Evolutionary conservation across 2,113 vertebrate genomes (phyloP), one percentile per base, ranked within the genome.

Genomic region (Tamias sibiricus): DNA sequence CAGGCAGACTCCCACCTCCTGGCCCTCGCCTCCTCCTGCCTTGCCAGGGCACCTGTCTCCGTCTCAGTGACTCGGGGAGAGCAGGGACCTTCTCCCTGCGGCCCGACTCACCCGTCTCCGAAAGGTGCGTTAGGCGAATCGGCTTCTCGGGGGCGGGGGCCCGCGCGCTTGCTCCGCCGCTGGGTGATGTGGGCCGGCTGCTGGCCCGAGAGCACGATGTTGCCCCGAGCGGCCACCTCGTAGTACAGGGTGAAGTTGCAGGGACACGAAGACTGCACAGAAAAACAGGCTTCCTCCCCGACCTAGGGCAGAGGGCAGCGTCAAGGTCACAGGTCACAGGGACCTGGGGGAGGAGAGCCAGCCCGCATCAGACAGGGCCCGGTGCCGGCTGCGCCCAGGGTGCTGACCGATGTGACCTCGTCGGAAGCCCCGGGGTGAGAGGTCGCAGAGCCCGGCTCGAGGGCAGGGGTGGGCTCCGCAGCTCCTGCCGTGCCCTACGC

Each of bases 231-330:
- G 0, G 99, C 99, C 76, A 99, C 98, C 90, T 99, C 99, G 0
- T 99, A 99, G 76, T 99, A 99, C 4, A 99, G 97, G 4, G 99
- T 99, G 98, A 99, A 99, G 97, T 99, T 99, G 97, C 99, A 99
- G 28, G 99, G 99, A 95, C 99, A 99, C 0, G 99, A 99, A 96
- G 99, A 99, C 92, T 99, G 99, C 71, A 99, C 96, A 7, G 98
- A 96, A 84, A 99, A 98, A 95, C 98, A 97, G 68, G 99, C 99
- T 95, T 99, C 99, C 90, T 99, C 98, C 93, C 99, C 99, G 22
- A 99, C 99, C 99, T 99, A 95, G 44, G 95, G 87, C 82, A 95
- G 49, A 90, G 13, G 22, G 2, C 0, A 75, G 35, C 28, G 32
- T 37, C 57, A 54, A 54, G 20, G 7, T 24, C 54, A 54, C 52